A percentile compares a stretch with the other conserved stretches of the same genome.
These are phyloP conservation scores for Perca flavescens DNA, from an alignment of 2,113 vertebrate species.

Conservation along the genomic window DNA sequence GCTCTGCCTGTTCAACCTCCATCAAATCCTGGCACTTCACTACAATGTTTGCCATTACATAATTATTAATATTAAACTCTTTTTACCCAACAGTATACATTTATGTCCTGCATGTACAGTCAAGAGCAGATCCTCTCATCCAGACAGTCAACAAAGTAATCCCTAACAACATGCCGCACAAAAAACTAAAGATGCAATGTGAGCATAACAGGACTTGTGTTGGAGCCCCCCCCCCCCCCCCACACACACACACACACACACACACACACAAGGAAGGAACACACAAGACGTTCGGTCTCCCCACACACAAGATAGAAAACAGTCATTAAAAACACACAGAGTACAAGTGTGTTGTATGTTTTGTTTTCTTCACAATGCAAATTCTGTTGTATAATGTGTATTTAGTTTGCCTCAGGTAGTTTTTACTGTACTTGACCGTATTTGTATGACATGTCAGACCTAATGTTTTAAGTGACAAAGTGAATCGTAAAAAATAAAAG, in stretches of 20 bases:
- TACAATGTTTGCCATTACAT: background rate
- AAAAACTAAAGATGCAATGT: background rate
- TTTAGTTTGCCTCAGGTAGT: background rate
- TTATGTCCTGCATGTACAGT: background rate
- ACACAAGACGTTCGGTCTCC: background rate
- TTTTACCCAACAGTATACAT: background rate
- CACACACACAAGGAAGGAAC: background rate
- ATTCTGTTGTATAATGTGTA: background rate
- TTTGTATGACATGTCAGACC: background rate
- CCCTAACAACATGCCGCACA: background rate
- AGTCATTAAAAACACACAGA: background rate
- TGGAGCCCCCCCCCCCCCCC: too few species aligned
- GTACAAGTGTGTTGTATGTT: background rate
- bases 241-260: background rate
- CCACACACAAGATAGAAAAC: background rate
- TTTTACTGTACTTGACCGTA: background rate
- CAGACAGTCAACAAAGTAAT: background rate
- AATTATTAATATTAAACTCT: background rate
- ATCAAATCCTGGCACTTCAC: background rate
- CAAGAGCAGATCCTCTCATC: background rate
- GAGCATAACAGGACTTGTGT: background rate
- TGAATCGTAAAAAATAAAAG: background rate
- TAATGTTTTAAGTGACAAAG: background rate
- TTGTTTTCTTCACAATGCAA: background rate
- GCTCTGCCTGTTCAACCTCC: background rate